A percentile compares a stretch with the other conserved stretches of the same genome.
Conservation (phyloP, 2,113 vertebrate genomes). For the Centropristis striata region DNA sequence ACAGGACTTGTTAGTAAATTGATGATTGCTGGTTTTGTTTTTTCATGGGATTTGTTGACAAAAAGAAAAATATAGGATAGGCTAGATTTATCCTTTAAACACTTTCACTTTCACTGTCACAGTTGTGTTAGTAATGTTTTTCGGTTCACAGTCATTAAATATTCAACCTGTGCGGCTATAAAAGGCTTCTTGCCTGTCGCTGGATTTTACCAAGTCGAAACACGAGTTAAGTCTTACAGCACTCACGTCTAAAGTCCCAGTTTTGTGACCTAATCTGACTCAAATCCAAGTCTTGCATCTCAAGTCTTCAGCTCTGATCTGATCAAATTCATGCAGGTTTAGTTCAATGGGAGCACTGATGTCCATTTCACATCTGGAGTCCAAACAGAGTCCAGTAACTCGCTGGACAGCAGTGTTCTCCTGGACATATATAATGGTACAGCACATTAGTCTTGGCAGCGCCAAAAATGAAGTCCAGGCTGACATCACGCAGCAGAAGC, state of each 20-base stretch:
- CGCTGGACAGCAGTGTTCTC: not conserved
- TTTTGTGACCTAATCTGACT: not conserved
- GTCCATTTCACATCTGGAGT: no score
- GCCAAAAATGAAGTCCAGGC: not conserved
- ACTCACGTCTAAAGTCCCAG: not conserved
- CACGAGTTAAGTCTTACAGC: not conserved
- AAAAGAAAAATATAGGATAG: not conserved
- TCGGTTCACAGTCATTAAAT: no score
- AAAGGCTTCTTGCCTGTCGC: not conserved
- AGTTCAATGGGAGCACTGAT: not conserved
- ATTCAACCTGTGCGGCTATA: not conserved
- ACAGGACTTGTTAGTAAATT: not conserved
- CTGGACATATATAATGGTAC: not conserved
- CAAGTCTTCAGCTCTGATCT: not conserved
- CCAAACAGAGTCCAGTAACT: not conserved
- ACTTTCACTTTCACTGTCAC: no score
- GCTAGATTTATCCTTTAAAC: not conserved
- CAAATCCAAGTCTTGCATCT: not conserved
- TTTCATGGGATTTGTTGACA: conserved; percentile 2
- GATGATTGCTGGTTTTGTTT: not conserved
- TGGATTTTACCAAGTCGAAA: not conserved
- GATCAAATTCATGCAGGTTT: conserved; percentile 2
- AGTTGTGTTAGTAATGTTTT: not conserved
- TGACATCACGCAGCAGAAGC: not conserved
- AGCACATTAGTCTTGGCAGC: not conserved